Percentiles rank a stretch among this genome's conserved stretches.
Evolutionary conservation across 2,113 vertebrate species (phyloP).

Genomic region (Gnathonemus longibarbis): DNA sequence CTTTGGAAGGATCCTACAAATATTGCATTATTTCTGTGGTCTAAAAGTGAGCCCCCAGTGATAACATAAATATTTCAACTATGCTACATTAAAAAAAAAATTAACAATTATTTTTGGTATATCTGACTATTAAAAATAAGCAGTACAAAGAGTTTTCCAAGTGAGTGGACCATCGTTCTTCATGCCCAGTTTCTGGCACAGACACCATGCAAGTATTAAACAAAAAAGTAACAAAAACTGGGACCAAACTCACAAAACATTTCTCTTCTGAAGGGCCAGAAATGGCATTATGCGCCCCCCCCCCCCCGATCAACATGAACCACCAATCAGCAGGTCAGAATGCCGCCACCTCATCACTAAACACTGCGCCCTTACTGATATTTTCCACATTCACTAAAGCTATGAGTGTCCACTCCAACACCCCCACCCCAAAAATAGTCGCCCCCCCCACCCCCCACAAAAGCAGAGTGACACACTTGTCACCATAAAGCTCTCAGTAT

Average conservation of each 20-base stretch:
- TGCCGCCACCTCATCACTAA: neutral
- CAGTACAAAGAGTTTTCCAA: slow-evolving; percentile 50
- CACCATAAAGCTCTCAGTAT: slow-evolving; percentile 53
- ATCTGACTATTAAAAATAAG: slow-evolving; percentile 52
- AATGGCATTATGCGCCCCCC: neutral
- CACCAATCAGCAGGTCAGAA: neutral
- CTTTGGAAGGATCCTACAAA: slow-evolving; percentile 71
- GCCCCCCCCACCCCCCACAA: neutral
- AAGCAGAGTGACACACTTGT: slow-evolving; percentile 13
- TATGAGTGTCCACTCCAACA: slow-evolving; percentile 2
- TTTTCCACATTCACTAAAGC: slow-evolving; percentile 16
- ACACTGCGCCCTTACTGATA: neutral
- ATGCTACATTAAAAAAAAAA: slow-evolving; percentile 67
- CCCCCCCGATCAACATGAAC: neutral
- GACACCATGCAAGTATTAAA: slow-evolving; percentile 67
- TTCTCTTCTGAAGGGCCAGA: neutral
- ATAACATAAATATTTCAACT: slow-evolving; percentile 68
- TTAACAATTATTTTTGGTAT: slow-evolving; percentile 76
- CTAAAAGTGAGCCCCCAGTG: slow-evolving; percentile 55
- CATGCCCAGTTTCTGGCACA: slow-evolving; percentile 80
- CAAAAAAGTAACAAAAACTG: slow-evolving; percentile 38
- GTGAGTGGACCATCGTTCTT: slow-evolving; percentile 71
- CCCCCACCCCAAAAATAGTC: neutral
- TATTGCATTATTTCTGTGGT: slow-evolving; percentile 70
- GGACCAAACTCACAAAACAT: slow-evolving; percentile 31